phyloP scores from a whole-genome alignment of 2,888 invertebrate species.

The Mythimna vitellina region DNA sequence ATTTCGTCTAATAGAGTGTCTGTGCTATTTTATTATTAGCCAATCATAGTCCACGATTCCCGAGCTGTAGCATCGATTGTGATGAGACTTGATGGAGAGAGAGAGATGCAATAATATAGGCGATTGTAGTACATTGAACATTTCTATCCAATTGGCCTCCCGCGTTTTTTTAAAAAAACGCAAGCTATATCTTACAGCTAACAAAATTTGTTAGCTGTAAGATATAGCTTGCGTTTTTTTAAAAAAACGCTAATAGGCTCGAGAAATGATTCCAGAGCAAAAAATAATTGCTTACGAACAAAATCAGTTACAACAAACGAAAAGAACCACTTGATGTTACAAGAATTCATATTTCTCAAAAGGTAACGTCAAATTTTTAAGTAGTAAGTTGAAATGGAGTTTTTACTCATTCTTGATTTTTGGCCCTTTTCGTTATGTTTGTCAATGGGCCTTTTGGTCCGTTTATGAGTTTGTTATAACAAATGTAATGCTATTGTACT shows the following conservation, averaged over 20 bases:
- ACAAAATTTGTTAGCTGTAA: too few species aligned
- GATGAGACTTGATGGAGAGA: slow-evolving; percentile 37
- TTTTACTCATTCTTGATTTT: background rate
- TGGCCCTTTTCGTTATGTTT: background rate
- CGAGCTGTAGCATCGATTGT: slow-evolving; percentile 62
- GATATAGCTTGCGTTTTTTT: too few species aligned
- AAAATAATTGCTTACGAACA: slow-evolving; percentile 9
- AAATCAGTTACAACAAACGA: background rate
- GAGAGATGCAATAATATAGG: slow-evolving; percentile 34
- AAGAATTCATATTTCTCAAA: background rate
- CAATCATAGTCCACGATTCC: slow-evolving; percentile 61
- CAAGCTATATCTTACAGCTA: too few species aligned
- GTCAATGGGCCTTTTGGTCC: background rate
- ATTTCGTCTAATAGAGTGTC: slow-evolving; percentile 59
- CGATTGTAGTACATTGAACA: slow-evolving; percentile 40
- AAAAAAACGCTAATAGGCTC: too few species aligned
- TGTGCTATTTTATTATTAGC: slow-evolving; percentile 53
- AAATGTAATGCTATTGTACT: slow-evolving; percentile 14
- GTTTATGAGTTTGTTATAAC: too few species aligned
- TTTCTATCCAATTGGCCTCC: slow-evolving; percentile 3
- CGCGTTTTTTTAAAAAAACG: too few species aligned
- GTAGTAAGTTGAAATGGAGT: background rate
- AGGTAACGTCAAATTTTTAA: background rate
- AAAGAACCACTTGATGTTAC: background rate
- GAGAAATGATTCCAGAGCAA: slow-evolving; percentile 4